Evolutionary conservation across 2,888 invertebrate genomes (phyloP), one percentile per base, ranked within the genome.

Genomic region (Habroteleia sp.): DNA sequence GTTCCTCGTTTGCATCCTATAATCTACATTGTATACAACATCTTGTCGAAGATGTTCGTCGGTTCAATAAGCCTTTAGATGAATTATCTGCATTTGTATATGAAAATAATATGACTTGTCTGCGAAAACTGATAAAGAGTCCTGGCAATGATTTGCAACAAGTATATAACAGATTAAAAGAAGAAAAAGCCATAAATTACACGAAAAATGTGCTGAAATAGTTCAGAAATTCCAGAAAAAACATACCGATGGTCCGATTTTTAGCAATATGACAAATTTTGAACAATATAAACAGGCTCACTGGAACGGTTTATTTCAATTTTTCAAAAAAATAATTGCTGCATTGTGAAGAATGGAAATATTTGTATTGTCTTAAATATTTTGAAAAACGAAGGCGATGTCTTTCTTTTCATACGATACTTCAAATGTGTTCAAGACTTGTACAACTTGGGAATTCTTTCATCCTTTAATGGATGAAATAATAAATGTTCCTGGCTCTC

Each of bases 11-110:
- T 42, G 41, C 80, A 6, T 73, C 79, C 0, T 82, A 84, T 50
- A 83, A 83, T 69, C 41, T 83, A 8, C 83, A 85, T 52, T 50
- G 65, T 11, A 46, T 84, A 46, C 10, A 6, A 6, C 52, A 52
- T 16, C 1, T 52, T 27, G 35, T 13, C 8, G 37, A 35, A 5
- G 46, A 60, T 11, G 44, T 37, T 0, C n/a, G n/a, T 0, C 11
- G 37, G 3, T 60, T 60, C 11, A 37, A 46, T n/a, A 10, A 8
- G 16, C 8, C n/a, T n/a, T n/a, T 60, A 1, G 60, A 46, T n/a
- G 8, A 33, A 14, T 8, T 10, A 16, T 31, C 44, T 8, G 42
- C 42, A 2, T 58, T 58, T 25, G 13, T 23, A n/a, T 58, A 33
- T n/a, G 58, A 58, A 44, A 33, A 23, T 3, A 44, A 42, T 5